Percentiles rank a stretch among this genome's conserved stretches.
Evolutionary conservation across 2,888 invertebrate species (phyloP).

Genomic region (Netelia fuscicornis): DNA sequence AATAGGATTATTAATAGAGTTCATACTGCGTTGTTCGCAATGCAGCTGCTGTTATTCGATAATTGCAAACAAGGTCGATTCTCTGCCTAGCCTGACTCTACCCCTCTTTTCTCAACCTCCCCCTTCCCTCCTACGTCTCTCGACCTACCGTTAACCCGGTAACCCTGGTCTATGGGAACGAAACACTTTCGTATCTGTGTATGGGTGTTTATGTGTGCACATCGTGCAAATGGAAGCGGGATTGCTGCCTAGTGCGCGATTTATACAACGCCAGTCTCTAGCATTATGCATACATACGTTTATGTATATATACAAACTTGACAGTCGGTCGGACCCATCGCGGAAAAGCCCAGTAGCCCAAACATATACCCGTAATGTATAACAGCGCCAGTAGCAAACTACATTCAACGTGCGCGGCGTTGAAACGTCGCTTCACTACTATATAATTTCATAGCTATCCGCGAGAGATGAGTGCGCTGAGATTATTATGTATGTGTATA

Average conservation of each 20-base stretch:
- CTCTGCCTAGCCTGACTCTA: conserved; percentile 1
- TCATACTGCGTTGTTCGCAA: background rate
- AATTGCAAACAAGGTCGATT: conserved; percentile 51
- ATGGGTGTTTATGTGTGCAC: no score
- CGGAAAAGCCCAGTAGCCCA: conserved; percentile 53
- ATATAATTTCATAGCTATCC: conserved; percentile 60
- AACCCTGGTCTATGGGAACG: no score
- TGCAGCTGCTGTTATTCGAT: conserved; percentile 45
- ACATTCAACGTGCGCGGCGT: conserved; percentile 29
- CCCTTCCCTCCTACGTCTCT: background rate
- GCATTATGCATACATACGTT: conserved; percentile 7
- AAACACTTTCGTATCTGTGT: no score
- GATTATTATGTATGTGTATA: conserved; percentile 22
- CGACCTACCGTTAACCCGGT: no score
- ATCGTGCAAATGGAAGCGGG: conserved; percentile 34
- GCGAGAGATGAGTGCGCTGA: conserved; percentile 11
- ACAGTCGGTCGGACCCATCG: conserved; percentile 35
- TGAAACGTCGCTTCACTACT: conserved; percentile 39
- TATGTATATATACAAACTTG: conserved; percentile 12
- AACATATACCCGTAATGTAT: conserved; percentile 2
- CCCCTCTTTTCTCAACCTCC: background rate
- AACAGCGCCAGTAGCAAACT: conserved; percentile 16
- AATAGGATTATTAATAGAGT: conserved; percentile 35
- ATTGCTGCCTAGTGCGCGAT: conserved; percentile 31
- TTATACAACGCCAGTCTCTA: conserved; percentile 28